Conservation (phyloP, 1,140 invertebrate species). For the Pseudomyrmex sp. region DNA sequence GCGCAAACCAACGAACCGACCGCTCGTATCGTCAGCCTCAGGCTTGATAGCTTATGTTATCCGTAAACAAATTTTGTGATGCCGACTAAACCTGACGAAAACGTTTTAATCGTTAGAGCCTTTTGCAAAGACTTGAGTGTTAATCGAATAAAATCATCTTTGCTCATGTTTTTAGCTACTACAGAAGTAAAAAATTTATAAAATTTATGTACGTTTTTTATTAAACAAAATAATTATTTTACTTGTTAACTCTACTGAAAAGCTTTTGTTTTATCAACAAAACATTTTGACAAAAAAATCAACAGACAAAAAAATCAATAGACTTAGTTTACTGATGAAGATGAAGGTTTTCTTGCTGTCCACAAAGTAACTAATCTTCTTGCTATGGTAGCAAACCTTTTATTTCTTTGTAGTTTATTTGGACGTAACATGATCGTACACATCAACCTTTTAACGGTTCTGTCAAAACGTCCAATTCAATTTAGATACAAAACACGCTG, state of each 20-base stretch:
- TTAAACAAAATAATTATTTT: no score
- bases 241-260: no score
- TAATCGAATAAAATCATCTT: neutral
- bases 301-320: no score
- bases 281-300: no score
- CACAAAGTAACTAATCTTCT: no score
- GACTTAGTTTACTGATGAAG: no score
- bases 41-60: slow-evolving; percentile 48
- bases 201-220: no score
- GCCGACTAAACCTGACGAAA: slow-evolving; percentile 7
- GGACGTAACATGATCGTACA: no score
- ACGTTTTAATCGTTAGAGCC: slow-evolving; percentile 31
- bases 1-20: slow-evolving; percentile 45
- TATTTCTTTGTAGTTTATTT: no score
- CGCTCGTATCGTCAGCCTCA: slow-evolving; percentile 36
- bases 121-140: neutral
- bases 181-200: no score
- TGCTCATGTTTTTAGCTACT: neutral
- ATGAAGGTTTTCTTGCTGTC: no score
- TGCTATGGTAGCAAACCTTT: neutral
- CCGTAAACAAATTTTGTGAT: neutral
- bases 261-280: no score
- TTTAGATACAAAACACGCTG: neutral
- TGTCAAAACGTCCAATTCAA: neutral
- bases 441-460: neutral